Evolutionary conservation across 2,797 vertebrate species (phyloP), one percentile per base, ranked within the genome.

Genomic region (Poeciliopsis presidionis): DNA sequence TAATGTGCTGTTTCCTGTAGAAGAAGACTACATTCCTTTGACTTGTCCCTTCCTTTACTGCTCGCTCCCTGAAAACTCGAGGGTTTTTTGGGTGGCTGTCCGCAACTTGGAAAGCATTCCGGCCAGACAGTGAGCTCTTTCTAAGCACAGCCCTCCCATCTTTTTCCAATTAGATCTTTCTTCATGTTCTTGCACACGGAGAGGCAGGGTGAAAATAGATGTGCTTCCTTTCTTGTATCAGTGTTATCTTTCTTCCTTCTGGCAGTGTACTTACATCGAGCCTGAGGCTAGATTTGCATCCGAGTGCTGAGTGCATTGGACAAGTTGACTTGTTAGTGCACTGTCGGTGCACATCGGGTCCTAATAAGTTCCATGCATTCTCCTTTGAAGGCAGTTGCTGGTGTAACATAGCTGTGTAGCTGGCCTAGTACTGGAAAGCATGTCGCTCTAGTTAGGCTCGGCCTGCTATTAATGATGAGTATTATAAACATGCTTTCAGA

Each of bases 401-500:
- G 86, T 82, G 89, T 84, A 89, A 84, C 69, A 55, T 89, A 84
- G 87, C 83, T 74, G 81, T 72, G 79, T 89, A 90, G 91, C 91
- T 85, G 87, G 82, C 86, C 87, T 84, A 84, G 90, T 92, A 77
- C 83, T 81, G 84, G 87, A 91, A 91, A 93, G 88, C 92, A 91
- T 92, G 93, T 92, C 90, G 81, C 90, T 93, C 81, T 79, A 81
- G 90, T 94, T 94, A 87, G 89, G 89, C 89, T 51, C 43, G 90
- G 92, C 90, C 93, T 95, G 94, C 87, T 93, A 94, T 95, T 95
- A 96, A 95, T 96, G 93, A 95, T 92, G 93, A 94, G 91, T 93
- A 95, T 94, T 94, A 94, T 94, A 96, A 95, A 95, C 95, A 94
- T 94, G 90, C 87, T 82, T 92, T 94, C 90, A 94, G 94, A 93